Percentiles rank a stretch among this genome's conserved stretches.
Evolutionary conservation across 2,888 invertebrate genomes (phyloP).

Genomic region (Yponomeuta malinellus): DNA sequence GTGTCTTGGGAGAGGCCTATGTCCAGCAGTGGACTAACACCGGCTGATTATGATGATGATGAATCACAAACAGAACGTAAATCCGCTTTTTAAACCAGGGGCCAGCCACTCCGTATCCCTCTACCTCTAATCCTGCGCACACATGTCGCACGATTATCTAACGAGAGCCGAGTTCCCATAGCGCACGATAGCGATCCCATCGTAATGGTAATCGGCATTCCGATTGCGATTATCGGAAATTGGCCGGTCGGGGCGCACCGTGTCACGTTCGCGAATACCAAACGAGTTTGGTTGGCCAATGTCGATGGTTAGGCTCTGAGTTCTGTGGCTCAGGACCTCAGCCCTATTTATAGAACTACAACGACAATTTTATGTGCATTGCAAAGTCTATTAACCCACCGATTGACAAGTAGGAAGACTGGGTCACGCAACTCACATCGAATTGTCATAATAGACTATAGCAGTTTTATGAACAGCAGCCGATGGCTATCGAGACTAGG

Average conservation of each 20-base stretch:
- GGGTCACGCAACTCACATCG: too few relatives aligned
- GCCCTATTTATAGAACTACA: background rate
- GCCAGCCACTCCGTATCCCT: background rate
- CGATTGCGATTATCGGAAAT: constrained; percentile 63
- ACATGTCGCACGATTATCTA: constrained; percentile 12
- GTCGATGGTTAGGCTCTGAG: background rate
- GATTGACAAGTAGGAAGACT: too few relatives aligned
- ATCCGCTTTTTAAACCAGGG: too few relatives aligned
- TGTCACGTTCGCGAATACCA: constrained; percentile 69
- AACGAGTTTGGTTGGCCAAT: constrained; percentile 54
- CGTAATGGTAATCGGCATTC: constrained; percentile 41
- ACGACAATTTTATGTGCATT: background rate
- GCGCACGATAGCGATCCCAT: constrained; percentile 13
- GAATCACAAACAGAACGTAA: too few relatives aligned
- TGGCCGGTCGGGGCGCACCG: constrained; percentile 54
- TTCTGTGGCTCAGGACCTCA: background rate
- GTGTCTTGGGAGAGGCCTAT: too few relatives aligned
- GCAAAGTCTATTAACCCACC: too few relatives aligned
- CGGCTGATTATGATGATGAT: too few relatives aligned
- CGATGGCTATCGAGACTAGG: too few relatives aligned
- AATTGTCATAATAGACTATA: too few relatives aligned
- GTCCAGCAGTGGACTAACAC: too few relatives aligned
- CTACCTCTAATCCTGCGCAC: background rate
- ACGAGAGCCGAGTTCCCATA: constrained; percentile 9
- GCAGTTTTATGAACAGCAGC: too few relatives aligned